These are phyloP conservation scores for Lymantria monacha DNA, from an alignment of 2,888 invertebrate species.

Conservation along the genomic window DNA sequence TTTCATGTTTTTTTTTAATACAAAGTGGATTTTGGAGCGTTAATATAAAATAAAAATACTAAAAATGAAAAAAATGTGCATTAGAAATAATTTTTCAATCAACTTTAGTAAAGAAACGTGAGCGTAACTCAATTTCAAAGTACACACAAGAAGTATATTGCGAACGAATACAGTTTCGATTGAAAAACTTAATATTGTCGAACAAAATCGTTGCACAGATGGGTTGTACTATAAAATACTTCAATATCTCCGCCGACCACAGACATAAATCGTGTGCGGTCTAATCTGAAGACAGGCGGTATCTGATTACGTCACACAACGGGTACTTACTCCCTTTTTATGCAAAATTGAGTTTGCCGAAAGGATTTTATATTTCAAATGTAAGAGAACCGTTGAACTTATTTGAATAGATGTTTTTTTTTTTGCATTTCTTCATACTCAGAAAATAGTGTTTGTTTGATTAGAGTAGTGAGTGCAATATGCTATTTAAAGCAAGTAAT, in stretches of 20 bases:
- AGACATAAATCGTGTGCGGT: conserved; percentile 30
- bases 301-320: conserved; percentile 31
- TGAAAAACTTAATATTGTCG: conserved; percentile 18
- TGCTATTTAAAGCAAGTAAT: too few species aligned
- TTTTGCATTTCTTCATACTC: too few species aligned
- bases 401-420: too few species aligned
- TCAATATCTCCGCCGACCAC: conserved; percentile 29
- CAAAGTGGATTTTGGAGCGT: too few species aligned
- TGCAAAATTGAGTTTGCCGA: conserved; percentile 6
- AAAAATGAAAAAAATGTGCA: too few species aligned
- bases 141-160: neutral
- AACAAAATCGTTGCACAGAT: conserved; percentile 21
- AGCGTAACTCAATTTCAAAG: conserved; percentile 1
- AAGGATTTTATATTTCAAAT: neutral
- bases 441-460: too few species aligned
- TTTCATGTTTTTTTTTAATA: too few species aligned
- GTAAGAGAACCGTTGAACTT: too few species aligned
- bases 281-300: conserved; percentile 30
- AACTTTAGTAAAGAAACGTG: too few species aligned
- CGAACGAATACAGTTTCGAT: conserved; percentile 8
- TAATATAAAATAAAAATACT: too few species aligned
- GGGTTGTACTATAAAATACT: conserved; percentile 27
- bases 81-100: too few species aligned
- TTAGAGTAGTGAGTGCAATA: too few species aligned
- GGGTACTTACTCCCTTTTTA: conserved; percentile 20